A percentile compares a stretch with the other conserved stretches of the same genome.
Evolutionary conservation across 2,888 invertebrate genomes (phyloP).

Genomic region (Sarcophaga subvicina): DNA sequence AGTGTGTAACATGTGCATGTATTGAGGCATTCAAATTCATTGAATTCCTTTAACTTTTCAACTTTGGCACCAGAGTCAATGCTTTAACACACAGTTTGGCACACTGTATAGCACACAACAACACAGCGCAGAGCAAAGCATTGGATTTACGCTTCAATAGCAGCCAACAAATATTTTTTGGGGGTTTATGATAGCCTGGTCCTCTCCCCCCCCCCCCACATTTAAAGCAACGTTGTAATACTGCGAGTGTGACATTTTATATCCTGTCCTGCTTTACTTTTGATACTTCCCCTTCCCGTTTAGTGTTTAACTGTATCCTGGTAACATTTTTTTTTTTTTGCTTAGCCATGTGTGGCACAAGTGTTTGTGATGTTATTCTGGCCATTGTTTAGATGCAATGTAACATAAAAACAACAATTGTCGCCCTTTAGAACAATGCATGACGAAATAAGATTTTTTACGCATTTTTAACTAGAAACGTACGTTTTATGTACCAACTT

Average conservation of each 20-base stretch:
- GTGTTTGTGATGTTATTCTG: constrained; percentile 67
- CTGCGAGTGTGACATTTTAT: constrained; percentile 41
- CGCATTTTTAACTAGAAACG: constrained; percentile 75
- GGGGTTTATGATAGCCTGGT: constrained; percentile 22
- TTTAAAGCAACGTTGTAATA: neutral
- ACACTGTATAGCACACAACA: neutral
- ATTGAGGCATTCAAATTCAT: constrained; percentile 63
- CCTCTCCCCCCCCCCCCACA: neutral
- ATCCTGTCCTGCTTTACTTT: constrained; percentile 20
- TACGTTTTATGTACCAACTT: constrained; percentile 53
- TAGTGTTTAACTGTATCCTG: constrained; percentile 16
- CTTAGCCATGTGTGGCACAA: constrained; percentile 53
- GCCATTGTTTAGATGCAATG: constrained; percentile 62
- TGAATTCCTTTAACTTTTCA: constrained; percentile 67
- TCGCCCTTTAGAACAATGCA: constrained; percentile 78
- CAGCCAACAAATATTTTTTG: constrained; percentile 51
- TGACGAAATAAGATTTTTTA: constrained; percentile 80
- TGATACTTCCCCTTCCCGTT: neutral
- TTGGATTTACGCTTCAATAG: constrained; percentile 53
- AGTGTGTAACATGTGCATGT: constrained; percentile 45
- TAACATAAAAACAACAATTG: constrained; percentile 70
- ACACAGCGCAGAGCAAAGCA: neutral
- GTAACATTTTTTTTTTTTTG: constrained; percentile 3
- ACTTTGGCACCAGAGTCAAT: constrained; percentile 61
- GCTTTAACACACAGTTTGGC: neutral